Conservation (phyloP, 2,113 vertebrate species). For the Conger conger region DNA sequence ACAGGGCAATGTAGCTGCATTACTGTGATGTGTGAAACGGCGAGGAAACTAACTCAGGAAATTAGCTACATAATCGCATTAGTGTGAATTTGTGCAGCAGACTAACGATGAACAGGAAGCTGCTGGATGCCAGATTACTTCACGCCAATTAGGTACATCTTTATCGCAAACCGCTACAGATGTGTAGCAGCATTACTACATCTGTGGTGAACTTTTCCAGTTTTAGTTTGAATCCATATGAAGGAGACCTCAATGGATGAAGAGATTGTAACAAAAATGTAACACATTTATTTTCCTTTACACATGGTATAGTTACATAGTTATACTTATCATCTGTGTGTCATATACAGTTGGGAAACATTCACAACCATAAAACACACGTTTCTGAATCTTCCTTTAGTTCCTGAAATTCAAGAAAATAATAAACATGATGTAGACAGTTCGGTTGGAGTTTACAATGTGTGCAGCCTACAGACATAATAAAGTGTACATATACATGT, state of each 20-base stretch:
- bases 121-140: constrained; percentile 70
- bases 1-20: constrained; percentile 50
- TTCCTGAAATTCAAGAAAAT: not conserved
- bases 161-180: constrained; percentile 51
- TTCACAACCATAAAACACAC: too few species aligned
- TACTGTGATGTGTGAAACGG: constrained; percentile 82
- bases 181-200: constrained; percentile 54
- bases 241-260: not conserved
- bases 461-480: not conserved
- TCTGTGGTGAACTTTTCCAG: not conserved
- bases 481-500: not conserved
- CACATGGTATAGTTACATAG: not conserved
- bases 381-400: not conserved
- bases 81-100: constrained; percentile 80
- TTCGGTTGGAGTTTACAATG: not conserved
- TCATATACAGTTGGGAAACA: not conserved
- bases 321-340: not conserved
- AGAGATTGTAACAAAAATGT: not conserved
- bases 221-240: constrained; percentile 23
- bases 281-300: constrained; percentile 27
- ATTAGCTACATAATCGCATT: constrained; percentile 91
- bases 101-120: constrained; percentile 77
- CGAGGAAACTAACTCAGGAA: constrained; percentile 86
- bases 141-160: constrained; percentile 52
- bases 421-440: not conserved